phyloP scores from a whole-genome alignment of 2,113 vertebrate species.

The Oceanodroma tethys region DNA sequence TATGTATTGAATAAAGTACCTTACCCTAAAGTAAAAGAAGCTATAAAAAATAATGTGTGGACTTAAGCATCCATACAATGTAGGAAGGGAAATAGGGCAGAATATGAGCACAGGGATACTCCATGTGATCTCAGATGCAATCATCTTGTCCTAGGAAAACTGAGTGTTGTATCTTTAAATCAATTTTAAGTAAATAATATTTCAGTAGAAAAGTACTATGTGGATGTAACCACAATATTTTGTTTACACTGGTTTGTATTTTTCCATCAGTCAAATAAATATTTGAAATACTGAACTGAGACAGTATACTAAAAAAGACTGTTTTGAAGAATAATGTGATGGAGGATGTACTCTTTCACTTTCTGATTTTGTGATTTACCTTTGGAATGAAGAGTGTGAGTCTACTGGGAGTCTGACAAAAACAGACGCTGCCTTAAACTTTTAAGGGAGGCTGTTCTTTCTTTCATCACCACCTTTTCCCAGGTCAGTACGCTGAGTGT shows the following conservation, averaged over 20 bases:
- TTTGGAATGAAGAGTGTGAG: neutral
- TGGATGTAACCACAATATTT: neutral
- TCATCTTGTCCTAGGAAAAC: neutral
- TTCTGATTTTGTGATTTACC: neutral
- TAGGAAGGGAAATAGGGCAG: neutral
- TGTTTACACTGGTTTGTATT: conserved; percentile 7
- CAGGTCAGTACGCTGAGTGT: neutral
- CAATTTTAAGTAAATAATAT: neutral
- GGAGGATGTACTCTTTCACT: neutral
- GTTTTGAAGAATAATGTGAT: neutral
- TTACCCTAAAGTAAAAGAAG: conserved; percentile 39
- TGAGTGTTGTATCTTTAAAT: neutral
- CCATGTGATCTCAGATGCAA: neutral
- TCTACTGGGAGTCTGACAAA: neutral
- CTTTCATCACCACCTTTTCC: neutral
- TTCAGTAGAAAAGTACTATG: neutral
- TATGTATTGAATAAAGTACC: neutral
- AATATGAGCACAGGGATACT: neutral
- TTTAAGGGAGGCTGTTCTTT: neutral
- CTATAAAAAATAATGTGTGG: neutral
- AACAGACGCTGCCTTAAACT: neutral
- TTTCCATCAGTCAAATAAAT: neutral
- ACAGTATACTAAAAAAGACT: neutral
- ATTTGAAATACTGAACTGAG: neutral
- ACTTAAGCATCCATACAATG: neutral